These are phyloP conservation scores for Fissipunctia ypsillon DNA, from an alignment of 2,888 invertebrate genomes.

Conservation along the genomic window DNA sequence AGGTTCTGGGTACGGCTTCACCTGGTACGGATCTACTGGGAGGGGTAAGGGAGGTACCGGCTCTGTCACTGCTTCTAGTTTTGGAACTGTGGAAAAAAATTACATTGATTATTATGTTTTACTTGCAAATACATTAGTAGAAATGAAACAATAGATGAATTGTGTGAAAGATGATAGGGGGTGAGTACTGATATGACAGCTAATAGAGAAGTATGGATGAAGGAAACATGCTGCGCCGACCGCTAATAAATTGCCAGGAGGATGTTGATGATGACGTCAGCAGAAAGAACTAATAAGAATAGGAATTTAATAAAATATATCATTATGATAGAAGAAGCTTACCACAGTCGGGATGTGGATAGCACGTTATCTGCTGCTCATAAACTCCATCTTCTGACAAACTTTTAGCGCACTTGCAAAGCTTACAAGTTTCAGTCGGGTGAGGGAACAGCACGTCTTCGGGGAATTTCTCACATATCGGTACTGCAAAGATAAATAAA, in stretches of 20 bases:
- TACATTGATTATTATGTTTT: not conserved
- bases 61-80: slow-evolving; percentile 33
- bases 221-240: too few species aligned
- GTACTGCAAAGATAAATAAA: slow-evolving; percentile 68
- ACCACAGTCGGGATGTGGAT: slow-evolving; percentile 75
- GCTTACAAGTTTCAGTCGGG: slow-evolving; percentile 75
- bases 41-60: slow-evolving; percentile 46
- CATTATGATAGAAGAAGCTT: slow-evolving; percentile 44
- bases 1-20: slow-evolving; percentile 42
- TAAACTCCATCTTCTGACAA: slow-evolving; percentile 47
- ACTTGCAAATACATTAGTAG: not conserved
- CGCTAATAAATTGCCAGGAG: not conserved
- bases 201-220: not conserved
- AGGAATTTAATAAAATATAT: not conserved
- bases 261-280: too few species aligned
- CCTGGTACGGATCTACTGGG: slow-evolving; percentile 32
- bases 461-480: slow-evolving; percentile 76
- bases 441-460: slow-evolving; percentile 78
- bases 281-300: not conserved
- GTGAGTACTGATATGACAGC: too few species aligned
- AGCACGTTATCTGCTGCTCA: slow-evolving; percentile 74
- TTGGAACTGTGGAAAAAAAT: slow-evolving; percentile 26
- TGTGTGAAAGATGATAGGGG: not conserved
- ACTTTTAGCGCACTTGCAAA: slow-evolving; percentile 76
- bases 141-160: not conserved